A percentile compares a stretch with the other conserved stretches of the same genome.
phyloP scores from a whole-genome alignment of 2,113 vertebrate species.

The Gasterosteus aculeatus region DNA sequence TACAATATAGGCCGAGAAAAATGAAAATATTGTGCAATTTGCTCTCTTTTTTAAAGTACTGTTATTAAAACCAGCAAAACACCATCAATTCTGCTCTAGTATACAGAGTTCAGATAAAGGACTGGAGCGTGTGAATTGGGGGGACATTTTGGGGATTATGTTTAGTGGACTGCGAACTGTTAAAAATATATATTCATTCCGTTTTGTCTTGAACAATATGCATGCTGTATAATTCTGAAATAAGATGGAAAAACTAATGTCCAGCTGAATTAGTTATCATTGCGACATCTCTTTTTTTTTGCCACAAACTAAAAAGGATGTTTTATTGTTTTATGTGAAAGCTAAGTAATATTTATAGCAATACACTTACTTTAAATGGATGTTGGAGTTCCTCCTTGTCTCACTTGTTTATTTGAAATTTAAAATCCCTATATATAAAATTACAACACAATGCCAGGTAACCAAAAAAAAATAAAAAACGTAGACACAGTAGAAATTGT shows the following conservation, averaged over 20 bases:
- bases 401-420: conserved; percentile 3
- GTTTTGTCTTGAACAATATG: conserved; percentile 46
- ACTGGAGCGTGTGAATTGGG: conserved; percentile 30
- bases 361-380: background rate
- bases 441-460: background rate
- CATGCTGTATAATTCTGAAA: conserved; percentile 50
- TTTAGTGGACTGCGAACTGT: conserved; percentile 46
- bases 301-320: background rate
- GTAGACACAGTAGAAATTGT: conserved; percentile 23
- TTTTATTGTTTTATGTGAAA: conserved; percentile 22
- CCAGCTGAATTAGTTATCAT: conserved; percentile 11
- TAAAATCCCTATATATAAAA: conserved; percentile 4
- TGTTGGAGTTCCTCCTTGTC: conserved; percentile 1
- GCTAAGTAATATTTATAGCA: conserved; percentile 1
- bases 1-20: conserved; percentile 25
- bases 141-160: conserved; percentile 26
- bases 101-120: conserved; percentile 41
- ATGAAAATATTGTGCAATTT: conserved; percentile 36
- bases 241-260: conserved; percentile 21
- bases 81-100: conserved; percentile 44
- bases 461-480: conserved; percentile 19
- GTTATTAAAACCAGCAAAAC: conserved; percentile 62
- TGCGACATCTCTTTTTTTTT: conserved; percentile 20
- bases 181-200: conserved; percentile 24
- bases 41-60: conserved; percentile 30